Base-by-base conservation (phyloP, 2,797 vertebrate genomes). In the Semaprochilodus insignis region DNA sequence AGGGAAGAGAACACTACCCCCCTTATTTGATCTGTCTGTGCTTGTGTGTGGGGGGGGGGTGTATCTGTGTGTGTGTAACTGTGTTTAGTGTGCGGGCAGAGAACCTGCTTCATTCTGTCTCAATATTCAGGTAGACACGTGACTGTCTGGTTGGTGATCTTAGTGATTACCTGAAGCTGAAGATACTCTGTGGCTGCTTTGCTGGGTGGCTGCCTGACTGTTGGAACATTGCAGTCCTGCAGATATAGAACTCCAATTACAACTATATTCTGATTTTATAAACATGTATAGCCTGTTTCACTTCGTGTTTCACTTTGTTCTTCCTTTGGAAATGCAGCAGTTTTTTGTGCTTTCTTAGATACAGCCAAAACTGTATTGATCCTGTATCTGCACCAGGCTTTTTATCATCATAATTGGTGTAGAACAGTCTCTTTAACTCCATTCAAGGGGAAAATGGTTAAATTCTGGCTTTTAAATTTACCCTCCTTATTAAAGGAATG, bases 21-120 rank as follows among this genome's bases (percentile, higher is more conserved):
- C 27, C 6, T 71, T 25, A 44, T 71, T 72, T 77, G 40, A 48
- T 59, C 25, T 17, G 70, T 90, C 85, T 88, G 85, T 90, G 83
- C 87, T 86, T 84, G 73, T 78, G 77, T 74, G 48, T 27, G 31
- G 31, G 31, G 3, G n/a, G n/a, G n/a, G n/a, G n/a, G n/a, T n/a
- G 44, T 31, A 19, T 66, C 0, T 44, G 5, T 44, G 2, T 40
- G 80, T 25, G 57, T 78, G 51, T 84, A 81, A 78, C 63, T 55
- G 72, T 80, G 27, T 72, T 70, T 78, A 40, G 48, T 8, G 63
- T 72, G 74, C 72, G n/a, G 23, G 78, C 44, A 21, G 31, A 55
- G 25, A 65, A 21, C 7, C 3, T 71, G 74, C 14, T 21, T n/a
- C 16, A 69, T 40, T 85, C 44, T 81, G 75, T 82, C 57, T 81